Evolutionary conservation across 2,797 vertebrate species (phyloP).

Genomic region (Dromococcyx pavoninus): DNA sequence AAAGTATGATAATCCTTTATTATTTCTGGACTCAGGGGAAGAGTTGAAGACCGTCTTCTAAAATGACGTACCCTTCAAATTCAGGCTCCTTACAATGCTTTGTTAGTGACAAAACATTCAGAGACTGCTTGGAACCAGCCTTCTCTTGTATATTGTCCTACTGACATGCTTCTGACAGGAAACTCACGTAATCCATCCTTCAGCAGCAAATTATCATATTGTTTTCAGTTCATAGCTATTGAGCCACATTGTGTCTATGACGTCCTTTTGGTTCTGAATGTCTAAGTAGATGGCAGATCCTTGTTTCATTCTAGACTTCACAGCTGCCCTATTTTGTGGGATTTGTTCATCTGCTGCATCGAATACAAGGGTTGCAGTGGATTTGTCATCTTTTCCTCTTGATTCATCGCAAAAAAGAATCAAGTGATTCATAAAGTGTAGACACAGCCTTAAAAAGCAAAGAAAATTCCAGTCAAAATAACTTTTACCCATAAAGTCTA

Average conservation of each 20-base stretch:
- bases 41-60: neutral
- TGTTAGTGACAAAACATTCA: neutral
- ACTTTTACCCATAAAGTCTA: neutral
- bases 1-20: neutral
- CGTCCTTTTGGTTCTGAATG: neutral
- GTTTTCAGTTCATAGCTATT: neutral
- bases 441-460: conserved; percentile 51
- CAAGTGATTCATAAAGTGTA: conserved; percentile 45
- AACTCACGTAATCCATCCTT: neutral
- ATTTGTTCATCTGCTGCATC: neutral
- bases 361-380: neutral
- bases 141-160: neutral
- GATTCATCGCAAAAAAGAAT: conserved; percentile 9
- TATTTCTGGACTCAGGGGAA: neutral
- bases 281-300: neutral
- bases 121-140: neutral
- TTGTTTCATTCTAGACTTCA: neutral
- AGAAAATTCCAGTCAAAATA: conserved; percentile 1
- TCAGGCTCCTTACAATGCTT: neutral
- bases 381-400: conserved; percentile 24
- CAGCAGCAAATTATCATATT: neutral
- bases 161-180: neutral
- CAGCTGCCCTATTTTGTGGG: neutral
- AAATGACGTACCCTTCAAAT: neutral
- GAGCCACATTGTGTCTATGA: neutral